Evolutionary conservation across 2,113 vertebrate genomes (phyloP).

Genomic region (Sylvietta virens): DNA sequence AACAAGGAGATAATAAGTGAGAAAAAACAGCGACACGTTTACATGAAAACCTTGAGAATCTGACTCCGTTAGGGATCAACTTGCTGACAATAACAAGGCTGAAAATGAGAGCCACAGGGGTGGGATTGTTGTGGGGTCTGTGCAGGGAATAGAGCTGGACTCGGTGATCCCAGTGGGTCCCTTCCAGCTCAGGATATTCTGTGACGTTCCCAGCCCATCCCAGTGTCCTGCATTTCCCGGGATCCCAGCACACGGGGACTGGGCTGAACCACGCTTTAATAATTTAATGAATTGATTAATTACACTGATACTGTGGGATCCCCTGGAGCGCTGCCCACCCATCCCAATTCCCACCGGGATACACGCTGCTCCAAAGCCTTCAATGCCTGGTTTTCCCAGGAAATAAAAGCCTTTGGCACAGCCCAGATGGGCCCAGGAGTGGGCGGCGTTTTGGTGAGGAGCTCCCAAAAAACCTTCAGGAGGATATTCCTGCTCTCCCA

Average conservation of each 20-base stretch:
- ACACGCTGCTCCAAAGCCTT: not conserved
- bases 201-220: not conserved
- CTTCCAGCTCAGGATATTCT: not conserved
- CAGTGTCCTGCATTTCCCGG: not conserved
- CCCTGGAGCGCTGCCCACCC: not conserved
- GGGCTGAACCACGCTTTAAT: not conserved
- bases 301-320: not conserved
- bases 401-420: not conserved
- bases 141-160: not conserved
- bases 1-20: too few species aligned
- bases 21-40: too few species aligned
- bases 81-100: too few species aligned
- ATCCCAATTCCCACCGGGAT: not conserved
- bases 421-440: not conserved
- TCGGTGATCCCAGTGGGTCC: too few species aligned
- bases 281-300: not conserved
- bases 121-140: not conserved
- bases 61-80: too few species aligned
- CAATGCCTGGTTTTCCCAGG: not conserved
- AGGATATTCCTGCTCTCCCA: not conserved
- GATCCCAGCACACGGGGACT: not conserved
- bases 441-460: rapidly evolving
- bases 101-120: too few species aligned
- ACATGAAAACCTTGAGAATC: too few species aligned
- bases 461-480: not conserved